These are phyloP conservation scores for Mormyrus lacerda DNA, from an alignment of 2,113 vertebrate genomes.

Conservation along the genomic window DNA sequence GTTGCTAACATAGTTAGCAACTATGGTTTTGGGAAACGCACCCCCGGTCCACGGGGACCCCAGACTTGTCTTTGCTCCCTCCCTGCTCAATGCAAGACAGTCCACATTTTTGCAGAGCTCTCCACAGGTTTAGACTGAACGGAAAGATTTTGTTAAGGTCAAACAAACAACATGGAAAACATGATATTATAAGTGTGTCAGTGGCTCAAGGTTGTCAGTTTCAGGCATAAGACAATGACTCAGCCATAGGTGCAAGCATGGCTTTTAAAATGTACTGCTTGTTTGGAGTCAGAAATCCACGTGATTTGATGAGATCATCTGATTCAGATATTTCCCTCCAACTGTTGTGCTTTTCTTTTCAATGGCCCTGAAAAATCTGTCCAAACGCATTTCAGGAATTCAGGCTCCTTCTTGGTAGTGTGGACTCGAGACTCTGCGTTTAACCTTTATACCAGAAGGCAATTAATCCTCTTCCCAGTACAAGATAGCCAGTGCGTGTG, in stretches of 20 bases:
- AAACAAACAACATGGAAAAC: neutral
- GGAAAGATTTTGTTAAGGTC: neutral
- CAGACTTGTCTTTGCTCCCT: neutral
- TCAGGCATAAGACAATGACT: neutral
- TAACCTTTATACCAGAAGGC: neutral
- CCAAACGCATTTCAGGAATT: neutral
- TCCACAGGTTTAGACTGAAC: neutral
- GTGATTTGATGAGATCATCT: neutral
- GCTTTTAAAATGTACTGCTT: neutral
- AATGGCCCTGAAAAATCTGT: neutral
- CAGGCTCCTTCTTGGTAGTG: neutral
- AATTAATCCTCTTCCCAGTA: neutral
- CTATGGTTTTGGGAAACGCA: too few species aligned
- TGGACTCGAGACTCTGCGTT: neutral
- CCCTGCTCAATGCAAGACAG: neutral
- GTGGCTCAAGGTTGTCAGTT: neutral
- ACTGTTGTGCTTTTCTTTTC: neutral
- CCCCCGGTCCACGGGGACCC: neutral
- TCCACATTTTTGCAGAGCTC: neutral
- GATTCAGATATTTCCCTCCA: neutral
- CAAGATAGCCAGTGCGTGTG: neutral
- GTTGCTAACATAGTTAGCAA: too few species aligned
- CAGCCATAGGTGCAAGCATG: neutral
- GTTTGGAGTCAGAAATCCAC: neutral
- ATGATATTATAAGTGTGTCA: neutral